Evolutionary conservation across 2,888 invertebrate species (phyloP).

Genomic region (Cenopis cana): DNA sequence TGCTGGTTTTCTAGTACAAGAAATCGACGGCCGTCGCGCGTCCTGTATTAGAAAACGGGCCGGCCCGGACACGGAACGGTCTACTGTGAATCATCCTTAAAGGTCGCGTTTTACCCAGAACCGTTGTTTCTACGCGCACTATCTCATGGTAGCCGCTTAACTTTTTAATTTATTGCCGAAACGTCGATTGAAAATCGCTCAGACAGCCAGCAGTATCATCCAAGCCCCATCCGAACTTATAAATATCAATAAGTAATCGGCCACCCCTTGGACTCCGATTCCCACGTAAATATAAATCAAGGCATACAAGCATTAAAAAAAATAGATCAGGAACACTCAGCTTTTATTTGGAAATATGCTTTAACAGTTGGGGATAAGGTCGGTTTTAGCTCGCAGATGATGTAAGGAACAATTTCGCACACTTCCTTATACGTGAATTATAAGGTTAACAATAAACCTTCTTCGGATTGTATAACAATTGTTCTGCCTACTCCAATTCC

Average conservation of each 20-base stretch:
- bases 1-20: no score
- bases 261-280: conserved; percentile 70
- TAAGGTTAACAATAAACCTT: conserved; percentile 58
- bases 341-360: conserved; percentile 25
- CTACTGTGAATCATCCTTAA: no score
- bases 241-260: conserved; percentile 66
- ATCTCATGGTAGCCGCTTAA: neutral
- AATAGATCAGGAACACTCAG: conserved; percentile 68
- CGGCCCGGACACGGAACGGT: no score
- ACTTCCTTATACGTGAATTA: conserved; percentile 73
- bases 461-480: conserved; percentile 78
- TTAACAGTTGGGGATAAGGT: neutral
- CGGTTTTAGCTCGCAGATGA: neutral
- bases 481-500: conserved; percentile 73
- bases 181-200: conserved; percentile 11
- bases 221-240: conserved; percentile 26
- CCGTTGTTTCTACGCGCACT: neutral
- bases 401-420: conserved; percentile 62
- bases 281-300: conserved; percentile 82
- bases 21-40: no score
- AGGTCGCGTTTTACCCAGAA: no score
- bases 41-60: no score
- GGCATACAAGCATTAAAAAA: conserved; percentile 65
- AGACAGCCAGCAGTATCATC: conserved; percentile 2
- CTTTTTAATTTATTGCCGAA: conserved; percentile 14